phyloP scores from a whole-genome alignment of 2,888 invertebrate genomes.

The Noctua comes region DNA sequence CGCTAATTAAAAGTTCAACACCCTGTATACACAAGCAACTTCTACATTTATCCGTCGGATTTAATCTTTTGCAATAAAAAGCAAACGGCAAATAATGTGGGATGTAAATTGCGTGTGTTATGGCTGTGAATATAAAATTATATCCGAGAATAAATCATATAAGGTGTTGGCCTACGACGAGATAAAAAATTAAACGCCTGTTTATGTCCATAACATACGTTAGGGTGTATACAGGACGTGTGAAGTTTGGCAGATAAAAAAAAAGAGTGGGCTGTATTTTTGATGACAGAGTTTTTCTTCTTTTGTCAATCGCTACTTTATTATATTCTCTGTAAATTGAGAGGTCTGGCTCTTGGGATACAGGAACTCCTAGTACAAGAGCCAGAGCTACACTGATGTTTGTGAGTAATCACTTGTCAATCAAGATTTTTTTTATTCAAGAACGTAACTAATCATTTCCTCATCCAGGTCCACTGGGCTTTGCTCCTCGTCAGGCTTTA shows the following conservation, averaged over 20 bases:
- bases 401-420: no score
- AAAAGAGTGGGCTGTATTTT: not conserved
- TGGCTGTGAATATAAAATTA: slow-evolving; percentile 37
- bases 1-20: not conserved
- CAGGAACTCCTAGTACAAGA: no score
- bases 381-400: no score
- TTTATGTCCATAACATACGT: slow-evolving; percentile 40
- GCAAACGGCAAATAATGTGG: slow-evolving; percentile 21
- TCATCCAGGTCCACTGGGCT: not conserved
- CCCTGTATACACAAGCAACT: not conserved
- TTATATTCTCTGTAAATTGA: no score
- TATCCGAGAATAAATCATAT: slow-evolving; percentile 56
- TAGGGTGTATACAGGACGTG: slow-evolving; percentile 28
- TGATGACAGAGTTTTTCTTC: not conserved
- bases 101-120: slow-evolving; percentile 29
- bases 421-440: not conserved
- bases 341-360: no score
- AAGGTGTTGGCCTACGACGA: slow-evolving; percentile 40
- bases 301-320: no score
- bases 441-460: not conserved
- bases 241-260: not conserved
- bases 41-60: not conserved
- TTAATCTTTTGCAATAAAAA: slow-evolving; percentile 31
- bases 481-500: not conserved
- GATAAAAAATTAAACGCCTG: slow-evolving; percentile 51